Conservation (phyloP, 1,140 invertebrate species). For the Camponotus floridanus region DNA sequence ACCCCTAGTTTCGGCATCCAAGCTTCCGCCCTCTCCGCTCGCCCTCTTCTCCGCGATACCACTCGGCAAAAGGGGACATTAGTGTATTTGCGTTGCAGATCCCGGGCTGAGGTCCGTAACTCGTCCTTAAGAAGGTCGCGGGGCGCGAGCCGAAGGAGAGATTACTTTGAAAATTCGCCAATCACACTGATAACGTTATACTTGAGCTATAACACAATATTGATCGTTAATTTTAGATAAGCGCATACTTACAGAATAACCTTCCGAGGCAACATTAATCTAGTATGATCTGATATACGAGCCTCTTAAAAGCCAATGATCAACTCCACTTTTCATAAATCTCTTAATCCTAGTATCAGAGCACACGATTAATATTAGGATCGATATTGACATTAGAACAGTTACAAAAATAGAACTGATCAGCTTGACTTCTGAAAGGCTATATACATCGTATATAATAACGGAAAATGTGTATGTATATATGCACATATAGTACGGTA, state of each 20-base stretch:
- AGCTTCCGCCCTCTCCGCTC: conserved; percentile 14
- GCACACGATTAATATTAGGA: no score
- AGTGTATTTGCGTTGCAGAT: conserved; percentile 79
- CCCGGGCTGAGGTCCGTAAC: conserved; percentile 6
- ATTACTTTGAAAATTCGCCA: conserved; percentile 41
- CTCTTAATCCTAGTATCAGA: no score
- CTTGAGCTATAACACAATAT: background rate
- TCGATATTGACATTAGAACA: no score
- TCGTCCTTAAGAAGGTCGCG: conserved; percentile 37
- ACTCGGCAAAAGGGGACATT: conserved; percentile 37
- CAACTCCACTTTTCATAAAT: no score
- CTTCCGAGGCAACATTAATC: background rate
- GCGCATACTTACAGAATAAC: background rate
- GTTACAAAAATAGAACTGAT: no score
- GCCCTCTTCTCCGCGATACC: conserved; percentile 8
- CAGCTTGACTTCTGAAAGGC: no score
- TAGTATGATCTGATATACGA: background rate
- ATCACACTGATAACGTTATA: background rate
- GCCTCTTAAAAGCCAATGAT: no score
- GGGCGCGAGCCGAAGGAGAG: conserved; percentile 8
- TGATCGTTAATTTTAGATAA: background rate
- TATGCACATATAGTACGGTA: background rate
- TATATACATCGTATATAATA: background rate
- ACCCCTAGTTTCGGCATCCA: conserved; percentile 32
- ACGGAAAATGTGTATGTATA: background rate